A percentile compares a stretch with the other conserved stretches of the same genome.
These are phyloP conservation scores for Theristicus caerulescens DNA, from an alignment of 2,113 vertebrate genomes.

Conservation along the genomic window DNA sequence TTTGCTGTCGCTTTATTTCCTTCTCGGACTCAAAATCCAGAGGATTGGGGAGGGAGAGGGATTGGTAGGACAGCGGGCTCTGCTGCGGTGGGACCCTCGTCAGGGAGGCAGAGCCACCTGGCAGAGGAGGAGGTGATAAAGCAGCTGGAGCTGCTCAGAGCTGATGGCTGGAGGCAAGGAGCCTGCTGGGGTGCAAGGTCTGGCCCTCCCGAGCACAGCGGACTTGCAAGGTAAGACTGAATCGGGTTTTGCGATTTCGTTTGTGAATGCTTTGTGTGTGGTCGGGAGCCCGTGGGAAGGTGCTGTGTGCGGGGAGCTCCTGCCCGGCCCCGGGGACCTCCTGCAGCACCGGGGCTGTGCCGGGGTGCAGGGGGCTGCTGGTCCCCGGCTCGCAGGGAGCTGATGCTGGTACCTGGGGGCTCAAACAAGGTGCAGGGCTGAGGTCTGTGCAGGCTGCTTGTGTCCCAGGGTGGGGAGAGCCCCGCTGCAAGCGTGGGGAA, in stretches of 20 bases:
- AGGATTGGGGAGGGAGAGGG: not conserved
- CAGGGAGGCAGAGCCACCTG: not conserved
- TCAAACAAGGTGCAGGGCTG: not conserved
- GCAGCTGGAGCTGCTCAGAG: conserved; percentile 1
- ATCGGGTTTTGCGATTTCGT: not conserved
- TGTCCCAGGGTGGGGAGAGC: not conserved
- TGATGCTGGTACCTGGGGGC: not conserved
- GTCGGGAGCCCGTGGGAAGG: not conserved
- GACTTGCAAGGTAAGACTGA: not conserved
- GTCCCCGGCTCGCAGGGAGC: not conserved
- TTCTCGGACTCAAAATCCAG: not conserved
- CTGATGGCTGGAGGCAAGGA: not conserved
- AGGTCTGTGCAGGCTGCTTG: not conserved
- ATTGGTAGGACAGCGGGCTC: not conserved
- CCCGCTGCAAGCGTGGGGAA: not conserved
- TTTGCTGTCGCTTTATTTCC: not conserved
- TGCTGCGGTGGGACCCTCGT: not conserved
- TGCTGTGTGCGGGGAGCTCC: not conserved
- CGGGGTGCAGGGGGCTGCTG: not conserved
- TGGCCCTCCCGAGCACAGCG: not conserved
- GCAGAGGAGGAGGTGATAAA: conserved; percentile 33
- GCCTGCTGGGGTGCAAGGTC: not conserved
- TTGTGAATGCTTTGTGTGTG: accelerated
- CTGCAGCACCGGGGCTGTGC: not conserved
- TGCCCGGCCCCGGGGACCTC: not conserved